phyloP scores from a whole-genome alignment of 2,113 vertebrate genomes.

The Numenius arquata region DNA sequence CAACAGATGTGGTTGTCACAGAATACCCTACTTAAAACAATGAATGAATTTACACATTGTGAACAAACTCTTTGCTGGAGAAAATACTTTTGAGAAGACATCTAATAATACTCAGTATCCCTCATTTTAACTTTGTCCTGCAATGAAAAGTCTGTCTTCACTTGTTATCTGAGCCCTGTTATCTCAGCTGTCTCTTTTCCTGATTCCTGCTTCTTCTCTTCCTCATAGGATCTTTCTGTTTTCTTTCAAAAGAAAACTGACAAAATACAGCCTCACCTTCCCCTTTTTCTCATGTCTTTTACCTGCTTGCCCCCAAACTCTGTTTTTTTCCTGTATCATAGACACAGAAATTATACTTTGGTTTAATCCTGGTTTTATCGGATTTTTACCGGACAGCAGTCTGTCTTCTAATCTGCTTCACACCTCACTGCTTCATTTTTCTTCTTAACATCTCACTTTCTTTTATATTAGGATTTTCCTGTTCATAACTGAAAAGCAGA shows the following conservation, averaged over 20 bases:
- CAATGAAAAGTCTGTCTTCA: not conserved
- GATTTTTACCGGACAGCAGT: too few species aligned
- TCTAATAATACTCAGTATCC: not conserved
- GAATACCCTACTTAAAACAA: not conserved
- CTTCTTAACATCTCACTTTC: not conserved
- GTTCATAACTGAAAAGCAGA: not conserved
- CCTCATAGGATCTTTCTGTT: not conserved
- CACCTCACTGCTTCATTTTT: not conserved
- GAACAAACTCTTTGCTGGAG: not conserved
- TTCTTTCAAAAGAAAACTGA: not conserved
- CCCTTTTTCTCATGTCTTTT: not conserved
- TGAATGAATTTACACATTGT: not conserved
- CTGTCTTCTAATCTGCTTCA: not conserved
- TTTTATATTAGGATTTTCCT: not conserved
- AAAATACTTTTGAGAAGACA: not conserved
- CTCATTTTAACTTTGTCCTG: not conserved
- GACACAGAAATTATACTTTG: not conserved
- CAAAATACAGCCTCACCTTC: not conserved
- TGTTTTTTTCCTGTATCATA: not conserved
- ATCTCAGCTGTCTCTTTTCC: not conserved
- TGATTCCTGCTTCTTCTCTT: not conserved
- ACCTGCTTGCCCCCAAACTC: not conserved
- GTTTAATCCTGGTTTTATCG: not conserved
- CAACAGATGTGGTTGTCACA: not conserved
- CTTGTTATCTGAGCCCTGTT: not conserved